Evolutionary conservation across 2,888 invertebrate species (phyloP).

Genomic region (Incurvaria masculella): DNA sequence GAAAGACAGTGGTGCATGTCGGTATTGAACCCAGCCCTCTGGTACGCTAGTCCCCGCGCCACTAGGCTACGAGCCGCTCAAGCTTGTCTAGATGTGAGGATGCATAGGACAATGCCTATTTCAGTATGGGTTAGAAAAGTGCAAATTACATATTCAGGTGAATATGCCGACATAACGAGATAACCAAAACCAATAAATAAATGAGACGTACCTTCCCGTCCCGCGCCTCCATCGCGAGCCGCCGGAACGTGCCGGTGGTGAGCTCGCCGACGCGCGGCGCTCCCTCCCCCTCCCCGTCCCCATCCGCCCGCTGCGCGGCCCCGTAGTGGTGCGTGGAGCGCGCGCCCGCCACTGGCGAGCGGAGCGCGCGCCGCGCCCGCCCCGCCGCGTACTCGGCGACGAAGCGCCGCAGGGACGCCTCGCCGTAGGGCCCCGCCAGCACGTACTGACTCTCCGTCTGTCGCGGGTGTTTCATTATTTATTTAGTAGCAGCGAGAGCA

Average conservation of each 20-base stretch:
- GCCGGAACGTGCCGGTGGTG: slow-evolving; percentile 61
- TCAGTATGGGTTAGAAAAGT: too few relatives aligned
- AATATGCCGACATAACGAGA: too few relatives aligned
- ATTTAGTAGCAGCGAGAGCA: too few relatives aligned
- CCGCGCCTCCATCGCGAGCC: slow-evolving; percentile 57
- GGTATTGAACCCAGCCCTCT: too few relatives aligned
- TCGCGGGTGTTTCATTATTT: too few relatives aligned
- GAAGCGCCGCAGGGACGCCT: slow-evolving; percentile 48
- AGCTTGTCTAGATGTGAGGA: too few relatives aligned
- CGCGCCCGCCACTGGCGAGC: slow-evolving; percentile 33
- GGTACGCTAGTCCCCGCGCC: too few relatives aligned
- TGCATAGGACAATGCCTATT: too few relatives aligned
- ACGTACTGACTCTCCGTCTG: slow-evolving; percentile 70
- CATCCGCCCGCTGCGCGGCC: slow-evolving; percentile 18
- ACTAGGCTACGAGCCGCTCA: too few relatives aligned
- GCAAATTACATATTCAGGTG: too few relatives aligned
- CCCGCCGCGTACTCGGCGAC: slow-evolving; percentile 51
- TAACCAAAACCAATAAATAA: too few relatives aligned
- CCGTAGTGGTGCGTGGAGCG: slow-evolving; percentile 43
- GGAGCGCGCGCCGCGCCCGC: slow-evolving; percentile 34
- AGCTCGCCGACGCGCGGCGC: slow-evolving; percentile 61
- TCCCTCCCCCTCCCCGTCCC: slow-evolving; percentile 22
- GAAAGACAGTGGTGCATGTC: too few relatives aligned
- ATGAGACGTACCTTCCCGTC: slow-evolving; percentile 42
- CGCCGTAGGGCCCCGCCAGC: slow-evolving; percentile 50